Percentiles rank a stretch among this genome's conserved stretches.
Evolutionary conservation across 2,797 vertebrate genomes (phyloP).

Genomic region (Alectoris magna): DNA sequence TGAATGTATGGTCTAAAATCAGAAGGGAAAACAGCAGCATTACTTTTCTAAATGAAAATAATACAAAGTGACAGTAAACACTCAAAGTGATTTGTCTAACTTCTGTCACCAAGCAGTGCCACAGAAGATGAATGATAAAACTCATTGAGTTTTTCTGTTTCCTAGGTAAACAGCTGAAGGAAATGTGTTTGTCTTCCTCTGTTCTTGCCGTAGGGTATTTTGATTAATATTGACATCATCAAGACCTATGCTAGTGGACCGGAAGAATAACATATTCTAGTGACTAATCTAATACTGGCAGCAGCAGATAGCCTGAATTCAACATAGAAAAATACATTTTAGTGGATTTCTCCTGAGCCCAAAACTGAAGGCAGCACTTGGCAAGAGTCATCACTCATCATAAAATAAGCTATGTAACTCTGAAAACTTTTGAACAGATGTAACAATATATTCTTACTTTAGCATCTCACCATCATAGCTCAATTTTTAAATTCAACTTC

Average conservation of each 20-base stretch:
- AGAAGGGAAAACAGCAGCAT: neutral
- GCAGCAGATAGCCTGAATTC: conserved; percentile 15
- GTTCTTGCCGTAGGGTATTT: conserved; percentile 10
- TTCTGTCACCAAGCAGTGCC: conserved; percentile 43
- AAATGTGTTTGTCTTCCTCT: conserved; percentile 23
- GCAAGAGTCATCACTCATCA: conserved; percentile 13
- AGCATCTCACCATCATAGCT: neutral
- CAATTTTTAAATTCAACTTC: neutral
- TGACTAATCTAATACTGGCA: conserved; percentile 52
- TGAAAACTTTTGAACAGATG: conserved; percentile 5
- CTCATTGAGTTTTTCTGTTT: conserved; percentile 33
- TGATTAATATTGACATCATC: conserved; percentile 60
- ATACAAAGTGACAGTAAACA: conserved; percentile 37
- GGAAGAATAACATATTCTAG: conserved; percentile 24
- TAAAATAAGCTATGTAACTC: neutral
- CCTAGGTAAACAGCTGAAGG: conserved; percentile 26
- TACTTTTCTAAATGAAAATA: conserved; percentile 40
- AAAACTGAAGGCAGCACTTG: neutral
- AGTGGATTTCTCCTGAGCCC: neutral
- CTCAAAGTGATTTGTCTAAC: conserved; percentile 50
- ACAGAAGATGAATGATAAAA: conserved; percentile 54
- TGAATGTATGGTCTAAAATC: neutral
- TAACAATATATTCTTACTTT: conserved; percentile 18
- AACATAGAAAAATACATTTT: conserved; percentile 13
- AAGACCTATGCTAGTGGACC: neutral